These are phyloP conservation scores for Ormyrus nitidulus DNA, from an alignment of 2,888 invertebrate genomes.

Conservation along the genomic window DNA sequence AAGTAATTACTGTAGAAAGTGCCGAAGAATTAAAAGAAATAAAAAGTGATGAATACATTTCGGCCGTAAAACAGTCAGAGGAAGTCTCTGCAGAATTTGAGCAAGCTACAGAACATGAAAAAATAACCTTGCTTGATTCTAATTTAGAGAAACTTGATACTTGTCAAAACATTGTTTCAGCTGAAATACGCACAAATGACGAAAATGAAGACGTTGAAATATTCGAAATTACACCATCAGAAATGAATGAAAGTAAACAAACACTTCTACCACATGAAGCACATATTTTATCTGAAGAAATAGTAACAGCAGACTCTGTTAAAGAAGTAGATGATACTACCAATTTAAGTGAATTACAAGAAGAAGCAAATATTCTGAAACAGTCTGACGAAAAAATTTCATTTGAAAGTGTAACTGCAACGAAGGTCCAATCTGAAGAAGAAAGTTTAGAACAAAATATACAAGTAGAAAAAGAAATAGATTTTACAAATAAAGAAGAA, in stretches of 20 bases:
- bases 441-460: conserved; percentile 8
- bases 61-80: background rate
- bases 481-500: background rate
- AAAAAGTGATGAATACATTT: background rate
- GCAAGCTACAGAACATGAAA: background rate
- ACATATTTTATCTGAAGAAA: background rate
- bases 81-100: conserved; percentile 3
- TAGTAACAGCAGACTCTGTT: background rate
- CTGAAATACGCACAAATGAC: background rate
- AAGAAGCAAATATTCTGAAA: background rate
- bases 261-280: background rate
- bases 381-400: background rate
- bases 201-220: background rate
- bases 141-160: background rate
- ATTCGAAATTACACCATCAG: background rate
- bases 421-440: conserved; percentile 2
- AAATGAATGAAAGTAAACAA: background rate
- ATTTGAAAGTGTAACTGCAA: background rate
- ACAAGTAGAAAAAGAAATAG: background rate
- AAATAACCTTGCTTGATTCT: background rate
- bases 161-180: background rate
- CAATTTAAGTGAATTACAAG: background rate
- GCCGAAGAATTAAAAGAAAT: conserved; percentile 5
- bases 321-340: background rate
- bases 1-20: conserved; percentile 9